Conservation (phyloP, 2,888 invertebrate species). For the Crossocerus cetratus region DNA sequence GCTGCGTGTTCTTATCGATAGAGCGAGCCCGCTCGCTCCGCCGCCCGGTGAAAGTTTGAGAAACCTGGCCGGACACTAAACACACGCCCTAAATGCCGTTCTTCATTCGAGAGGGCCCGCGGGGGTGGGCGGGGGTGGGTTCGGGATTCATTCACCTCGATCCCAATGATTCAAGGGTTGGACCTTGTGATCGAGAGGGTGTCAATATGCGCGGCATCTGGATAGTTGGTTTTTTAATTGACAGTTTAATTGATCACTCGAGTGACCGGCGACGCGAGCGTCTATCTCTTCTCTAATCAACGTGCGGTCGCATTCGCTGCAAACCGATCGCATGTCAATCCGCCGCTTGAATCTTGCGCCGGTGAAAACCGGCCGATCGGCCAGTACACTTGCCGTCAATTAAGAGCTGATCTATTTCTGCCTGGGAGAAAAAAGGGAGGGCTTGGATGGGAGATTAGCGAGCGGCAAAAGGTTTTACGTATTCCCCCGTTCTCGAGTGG, state of each 20-base stretch:
- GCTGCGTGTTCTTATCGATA: conserved; percentile 61
- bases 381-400: conserved; percentile 42
- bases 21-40: conserved; percentile 49
- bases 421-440: conserved; percentile 35
- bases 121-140: background rate
- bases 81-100: conserved; percentile 23
- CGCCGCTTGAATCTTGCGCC: conserved; percentile 26
- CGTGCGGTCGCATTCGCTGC: conserved; percentile 17
- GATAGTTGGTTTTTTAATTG: background rate
- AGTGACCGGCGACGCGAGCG: conserved; percentile 15
- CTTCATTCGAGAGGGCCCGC: conserved; percentile 5
- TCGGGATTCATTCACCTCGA: background rate
- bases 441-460: conserved; percentile 19
- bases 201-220: background rate
- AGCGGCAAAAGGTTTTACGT: conserved; percentile 7
- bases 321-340: conserved; percentile 41
- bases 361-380: conserved; percentile 35
- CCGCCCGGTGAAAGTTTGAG: conserved; percentile 72
- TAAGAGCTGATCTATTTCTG: conserved; percentile 54
- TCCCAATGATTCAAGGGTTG: background rate
- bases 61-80: conserved; percentile 60
- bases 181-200: background rate
- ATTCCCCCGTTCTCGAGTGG: too few relatives aligned
- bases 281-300: conserved; percentile 35
- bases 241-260: background rate